A percentile compares a stretch with the other conserved stretches of the same genome.
Evolutionary conservation across 2,113 vertebrate genomes (phyloP).

Genomic region (Elephas maximus): DNA sequence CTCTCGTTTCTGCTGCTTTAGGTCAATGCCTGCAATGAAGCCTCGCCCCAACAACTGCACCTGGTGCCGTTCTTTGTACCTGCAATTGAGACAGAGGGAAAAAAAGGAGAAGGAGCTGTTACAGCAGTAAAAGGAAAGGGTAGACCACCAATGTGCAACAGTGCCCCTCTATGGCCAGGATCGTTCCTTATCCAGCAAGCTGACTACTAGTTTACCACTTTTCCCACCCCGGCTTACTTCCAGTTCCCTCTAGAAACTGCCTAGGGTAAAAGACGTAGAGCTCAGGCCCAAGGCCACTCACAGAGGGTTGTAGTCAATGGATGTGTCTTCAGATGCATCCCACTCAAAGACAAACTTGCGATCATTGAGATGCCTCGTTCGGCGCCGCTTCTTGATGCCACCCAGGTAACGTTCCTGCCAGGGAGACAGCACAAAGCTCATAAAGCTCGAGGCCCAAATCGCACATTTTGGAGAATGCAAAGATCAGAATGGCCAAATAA

Average conservation of each 20-base stretch:
- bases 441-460: neutral
- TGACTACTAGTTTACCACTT: neutral
- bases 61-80: slow-evolving; percentile 98
- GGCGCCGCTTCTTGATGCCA: slow-evolving; percentile 95
- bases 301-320: slow-evolving; percentile 98
- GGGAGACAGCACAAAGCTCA: neutral
- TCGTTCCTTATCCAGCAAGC: neutral
- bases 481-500: neutral
- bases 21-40: slow-evolving; percentile 98
- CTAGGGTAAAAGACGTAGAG: neutral
- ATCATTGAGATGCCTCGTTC: slow-evolving; percentile 97
- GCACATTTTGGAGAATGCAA: neutral
- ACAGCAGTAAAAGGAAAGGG: neutral
- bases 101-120: neutral
- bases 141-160: too few species aligned
- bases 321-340: slow-evolving; percentile 98
- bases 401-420: slow-evolving; percentile 97
- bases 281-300: slow-evolving; percentile 86
- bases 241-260: neutral
- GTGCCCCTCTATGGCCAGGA: neutral
- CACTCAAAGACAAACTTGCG: slow-evolving; percentile 99
- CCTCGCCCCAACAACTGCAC: slow-evolving; percentile 97
- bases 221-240: neutral
- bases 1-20: slow-evolving; percentile 98
- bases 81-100: slow-evolving; percentile 61